These are phyloP conservation scores for Cirrhinus mrigala DNA, from an alignment of 2,797 vertebrate genomes.

Conservation along the genomic window DNA sequence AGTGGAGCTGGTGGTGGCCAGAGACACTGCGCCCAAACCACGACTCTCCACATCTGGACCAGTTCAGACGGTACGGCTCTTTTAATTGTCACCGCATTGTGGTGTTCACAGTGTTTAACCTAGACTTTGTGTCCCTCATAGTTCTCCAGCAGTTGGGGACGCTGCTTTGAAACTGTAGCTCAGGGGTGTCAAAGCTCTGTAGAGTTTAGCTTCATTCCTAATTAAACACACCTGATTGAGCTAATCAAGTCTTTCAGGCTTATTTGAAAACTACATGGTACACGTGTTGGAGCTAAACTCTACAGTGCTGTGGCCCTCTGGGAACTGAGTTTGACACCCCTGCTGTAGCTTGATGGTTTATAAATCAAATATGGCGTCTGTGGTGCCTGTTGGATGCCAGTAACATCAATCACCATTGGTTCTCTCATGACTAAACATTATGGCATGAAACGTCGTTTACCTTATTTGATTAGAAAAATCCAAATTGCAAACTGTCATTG, in stretches of 20 bases:
- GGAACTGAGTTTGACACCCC: too few species aligned
- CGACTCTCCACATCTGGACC: slow-evolving; percentile 60
- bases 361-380: neutral
- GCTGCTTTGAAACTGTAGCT: neutral
- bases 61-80: slow-evolving; percentile 77
- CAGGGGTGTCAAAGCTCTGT: too few species aligned
- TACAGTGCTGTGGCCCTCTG: too few species aligned
- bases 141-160: neutral
- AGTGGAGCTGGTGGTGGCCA: slow-evolving; percentile 88
- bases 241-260: too few species aligned
- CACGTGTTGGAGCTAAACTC: too few species aligned
- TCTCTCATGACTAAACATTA: neutral
- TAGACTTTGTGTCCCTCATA: neutral
- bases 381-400: neutral
- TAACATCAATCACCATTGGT: neutral
- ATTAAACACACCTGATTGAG: too few species aligned
- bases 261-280: too few species aligned
- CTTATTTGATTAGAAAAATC: neutral
- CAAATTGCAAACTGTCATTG: neutral
- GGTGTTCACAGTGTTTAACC: slow-evolving; percentile 1
- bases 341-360: neutral
- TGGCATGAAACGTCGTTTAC: neutral
- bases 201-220: too few species aligned
- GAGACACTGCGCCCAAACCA: slow-evolving; percentile 68
- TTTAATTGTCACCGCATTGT: slow-evolving; percentile 24